Evolutionary conservation across 2,888 invertebrate genomes (phyloP), one percentile per base, ranked within the genome.

Genomic region (Oxytorus armatus): DNA sequence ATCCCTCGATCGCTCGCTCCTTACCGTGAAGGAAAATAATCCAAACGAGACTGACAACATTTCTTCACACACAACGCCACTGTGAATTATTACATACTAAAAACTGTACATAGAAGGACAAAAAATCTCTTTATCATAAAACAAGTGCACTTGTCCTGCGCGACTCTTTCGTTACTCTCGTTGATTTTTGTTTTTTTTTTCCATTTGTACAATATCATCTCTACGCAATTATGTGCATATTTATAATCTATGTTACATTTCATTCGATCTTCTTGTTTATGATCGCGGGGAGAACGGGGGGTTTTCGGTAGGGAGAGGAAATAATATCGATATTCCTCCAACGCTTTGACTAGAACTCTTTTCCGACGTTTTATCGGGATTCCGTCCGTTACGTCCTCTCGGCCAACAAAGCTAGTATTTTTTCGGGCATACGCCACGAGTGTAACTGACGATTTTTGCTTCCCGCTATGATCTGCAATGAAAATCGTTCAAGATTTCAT

Each of bases 401-500:
- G 73, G 85, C 80, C 14, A 90, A 79, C 70, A 90, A 76, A 36
- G 85, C 82, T 80, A 86, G 86, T 36, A 90, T 87, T 86, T 89
- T 86, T 36, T 88, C 88, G 69, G 95, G 95, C 92, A 95, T 94
- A 88, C 94, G 94, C 93, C 95, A 94, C 86, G 94, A 93, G 87
- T 94, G 94, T 90, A 95, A 90, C 86, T 94, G 93, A 87, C 94
- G 94, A 88, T 95, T 95, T 90, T 95, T 95, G 85, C 95, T 95
- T 42, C 95, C 95, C 1, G 95, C 95, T 72, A 95, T 94, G 11
- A 95, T 93, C 95, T 95, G 92, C 79, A 92, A 83, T 57, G 55
- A 61, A 1, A 29, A 61, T 69, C 74, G 25, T 16, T 18, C 59
- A 25, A 16, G 2, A 16, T 47, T 18, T 3, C 29, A 29, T 29